Base-by-base conservation (phyloP, 2,797 vertebrate genomes). In the Acanthurus leucopareius region DNA sequence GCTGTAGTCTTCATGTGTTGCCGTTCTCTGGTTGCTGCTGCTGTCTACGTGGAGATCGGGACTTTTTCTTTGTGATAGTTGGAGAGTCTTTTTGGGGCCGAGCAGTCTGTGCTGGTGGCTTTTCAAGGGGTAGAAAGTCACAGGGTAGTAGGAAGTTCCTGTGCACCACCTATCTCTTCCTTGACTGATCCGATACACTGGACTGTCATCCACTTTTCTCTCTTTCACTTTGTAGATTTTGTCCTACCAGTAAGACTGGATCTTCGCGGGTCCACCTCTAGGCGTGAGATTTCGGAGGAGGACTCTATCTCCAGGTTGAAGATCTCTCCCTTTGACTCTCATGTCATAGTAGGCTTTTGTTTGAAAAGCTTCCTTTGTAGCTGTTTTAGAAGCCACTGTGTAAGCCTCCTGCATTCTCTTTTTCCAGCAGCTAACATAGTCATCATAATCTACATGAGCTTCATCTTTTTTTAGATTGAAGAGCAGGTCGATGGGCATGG, bases 161-260 rank as follows among this genome's bases (percentile, higher is more conserved):
- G 20, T 75, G 56, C 7, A 75, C 56, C 8, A 67, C 73, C 28
- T 74, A 4, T 68, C 63, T 11, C 48, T 67, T 7, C 64, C 63
- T 40, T 62, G 72, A 6, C 32, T 14, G 32, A 75, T 51, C 32
- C 14, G 54, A 40, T 74, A 74, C 4, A 74, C 62, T 45, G 72
- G 71, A 3, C 62, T 59, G 11, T 47, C 47, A 0, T 59, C 47
- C 14, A 15, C 44, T n/a, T 66, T 75, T 11, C 54, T 51, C 15
- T 75, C 63, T 10, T 25, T 66, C 20, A 66, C 72, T 9, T 42
- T 75, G 45, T 15, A 75, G 13, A 75, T 8, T 5, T 59, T 62
- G 16, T 59, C 15, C 13, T 66, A 62, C 72, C 60, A 54, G 13
- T 54, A 73, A 2, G 60, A 63, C 20, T 74, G 53, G 35, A 75